Percentiles rank a stretch among this genome's conserved stretches.
Conservation (phyloP, 37 sponge, comb jelly and placozoan species). For the Halisarca cf. caerulea region DNA sequence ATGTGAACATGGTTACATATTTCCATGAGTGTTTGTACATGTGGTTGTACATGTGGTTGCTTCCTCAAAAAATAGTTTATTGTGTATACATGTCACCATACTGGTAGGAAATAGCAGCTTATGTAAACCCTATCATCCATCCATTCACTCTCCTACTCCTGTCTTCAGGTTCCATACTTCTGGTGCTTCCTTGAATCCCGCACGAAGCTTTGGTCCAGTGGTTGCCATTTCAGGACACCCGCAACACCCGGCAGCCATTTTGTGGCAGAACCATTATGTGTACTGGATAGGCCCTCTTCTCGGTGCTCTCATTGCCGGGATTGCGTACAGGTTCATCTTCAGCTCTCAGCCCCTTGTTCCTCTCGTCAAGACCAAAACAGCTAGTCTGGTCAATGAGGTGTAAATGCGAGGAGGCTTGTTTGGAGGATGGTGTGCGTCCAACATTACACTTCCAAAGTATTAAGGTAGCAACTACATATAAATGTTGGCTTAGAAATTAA, state of each 20-base stretch:
- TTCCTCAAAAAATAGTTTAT: too few relatives aligned
- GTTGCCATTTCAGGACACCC: neutral
- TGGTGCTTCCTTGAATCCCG: conserved; percentile 72
- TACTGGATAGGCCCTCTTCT: conserved; percentile 61
- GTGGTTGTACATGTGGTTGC: neutral
- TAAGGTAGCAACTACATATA: too few relatives aligned
- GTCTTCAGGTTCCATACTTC: conserved; percentile 37
- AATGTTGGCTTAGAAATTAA: too few relatives aligned
- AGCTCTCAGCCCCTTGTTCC: conserved; percentile 50
- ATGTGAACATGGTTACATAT: neutral
- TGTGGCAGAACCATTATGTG: conserved; percentile 61
- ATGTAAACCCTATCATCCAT: neutral
- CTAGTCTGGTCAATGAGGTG: too few relatives aligned
- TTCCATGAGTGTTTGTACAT: neutral
- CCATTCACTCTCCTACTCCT: neutral
- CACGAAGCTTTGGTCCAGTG: conserved; percentile 75
- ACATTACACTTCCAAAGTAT: too few relatives aligned
- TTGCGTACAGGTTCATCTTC: conserved; percentile 48
- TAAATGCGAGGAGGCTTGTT: too few relatives aligned
- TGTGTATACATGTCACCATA: too few relatives aligned
- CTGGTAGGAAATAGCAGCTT: too few relatives aligned
- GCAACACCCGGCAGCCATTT: too few relatives aligned
- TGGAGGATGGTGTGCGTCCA: too few relatives aligned
- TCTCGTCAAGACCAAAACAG: neutral
- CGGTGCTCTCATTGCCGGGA: conserved; percentile 36